Conservation (phyloP, 2,797 vertebrate genomes). For the Onychomys leucogaster region DNA sequence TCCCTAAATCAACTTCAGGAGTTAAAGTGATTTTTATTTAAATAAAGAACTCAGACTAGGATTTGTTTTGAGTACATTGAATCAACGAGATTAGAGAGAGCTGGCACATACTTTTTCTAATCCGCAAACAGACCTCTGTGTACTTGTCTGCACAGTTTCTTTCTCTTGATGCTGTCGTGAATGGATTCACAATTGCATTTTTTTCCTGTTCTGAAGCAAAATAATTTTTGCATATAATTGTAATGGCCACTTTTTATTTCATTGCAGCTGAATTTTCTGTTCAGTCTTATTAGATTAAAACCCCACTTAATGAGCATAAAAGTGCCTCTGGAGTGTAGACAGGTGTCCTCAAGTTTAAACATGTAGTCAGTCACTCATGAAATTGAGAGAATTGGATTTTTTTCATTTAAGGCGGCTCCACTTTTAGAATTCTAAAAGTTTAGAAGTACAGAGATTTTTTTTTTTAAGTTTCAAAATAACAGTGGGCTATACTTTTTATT, state of each 20-base stretch:
- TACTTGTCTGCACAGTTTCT: not conserved
- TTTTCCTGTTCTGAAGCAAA: not conserved
- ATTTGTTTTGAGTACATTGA: not conserved
- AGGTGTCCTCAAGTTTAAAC: not conserved
- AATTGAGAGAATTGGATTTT: conserved; percentile 16
- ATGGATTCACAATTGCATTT: not conserved
- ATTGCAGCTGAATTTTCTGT: conserved; percentile 23
- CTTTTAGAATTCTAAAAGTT: conserved; percentile 37
- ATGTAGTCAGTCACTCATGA: conserved; percentile 15
- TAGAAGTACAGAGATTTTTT: not conserved
- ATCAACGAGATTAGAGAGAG: not conserved
- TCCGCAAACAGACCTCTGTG: not conserved
- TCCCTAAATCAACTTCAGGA: not conserved
- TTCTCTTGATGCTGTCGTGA: not conserved
- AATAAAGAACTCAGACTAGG: not conserved
- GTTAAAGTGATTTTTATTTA: not conserved
- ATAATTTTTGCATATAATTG: conserved; percentile 30
- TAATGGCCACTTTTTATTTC: conserved; percentile 32
- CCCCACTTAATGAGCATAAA: not conserved
- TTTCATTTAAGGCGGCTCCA: not conserved
- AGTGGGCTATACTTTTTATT: conserved; percentile 33
- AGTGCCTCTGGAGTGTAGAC: not conserved
- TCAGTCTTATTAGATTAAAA: conserved; percentile 1
- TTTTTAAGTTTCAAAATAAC: conserved; percentile 19
- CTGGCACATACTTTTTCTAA: not conserved